Evolutionary conservation across 2,113 vertebrate species (phyloP), one percentile per base, ranked within the genome.

Genomic region (Platanista minor): DNA sequence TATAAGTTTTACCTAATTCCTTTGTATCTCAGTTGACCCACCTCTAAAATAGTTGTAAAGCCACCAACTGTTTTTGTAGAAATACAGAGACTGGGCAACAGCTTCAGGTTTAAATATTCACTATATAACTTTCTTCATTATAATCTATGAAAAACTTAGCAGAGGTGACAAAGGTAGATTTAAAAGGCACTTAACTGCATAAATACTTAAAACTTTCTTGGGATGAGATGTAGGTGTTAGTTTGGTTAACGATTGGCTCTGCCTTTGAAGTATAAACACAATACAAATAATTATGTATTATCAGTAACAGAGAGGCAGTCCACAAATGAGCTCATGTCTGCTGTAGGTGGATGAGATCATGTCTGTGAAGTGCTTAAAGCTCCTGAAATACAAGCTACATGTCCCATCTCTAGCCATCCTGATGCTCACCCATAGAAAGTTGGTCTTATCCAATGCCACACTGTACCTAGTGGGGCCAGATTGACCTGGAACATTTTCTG

Each of bases 291-390:
- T 97, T 97, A 80, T 64, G 31, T 91, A 46, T 78, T 96, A 93
- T 87, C 64, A 85, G n/a, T 87, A 93, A 88, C 92, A 95, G 78
- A 97, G 66, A 91, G 5, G 86, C 82, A 84, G 39, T 89, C 88
- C 49, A 25, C 92, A 59, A 75, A 93, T 96, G 93, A 97, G 91
- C 90, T 96, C 87, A 93, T 87, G 86, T 97, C 86, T 97, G 39
- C 69, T 80, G 36, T 64, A 85, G 59, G 36, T 95, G 15, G 78
- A 90, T 97, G 95, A 98, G 83, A 81, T 97, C 88, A 97, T 96
- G 95, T 97, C 94, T 97, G 5, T 57, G 67, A 92, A 95, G 43
- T 4, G 12, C 49, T 80, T 83, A 80, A 69, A 93, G 43, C 4
- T 91, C 57, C 27, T 93, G n/a, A 95, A 87, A 93, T 92, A 75